Base-by-base conservation (phyloP, 2,888 invertebrate species). In the Macropis europaea region DNA sequence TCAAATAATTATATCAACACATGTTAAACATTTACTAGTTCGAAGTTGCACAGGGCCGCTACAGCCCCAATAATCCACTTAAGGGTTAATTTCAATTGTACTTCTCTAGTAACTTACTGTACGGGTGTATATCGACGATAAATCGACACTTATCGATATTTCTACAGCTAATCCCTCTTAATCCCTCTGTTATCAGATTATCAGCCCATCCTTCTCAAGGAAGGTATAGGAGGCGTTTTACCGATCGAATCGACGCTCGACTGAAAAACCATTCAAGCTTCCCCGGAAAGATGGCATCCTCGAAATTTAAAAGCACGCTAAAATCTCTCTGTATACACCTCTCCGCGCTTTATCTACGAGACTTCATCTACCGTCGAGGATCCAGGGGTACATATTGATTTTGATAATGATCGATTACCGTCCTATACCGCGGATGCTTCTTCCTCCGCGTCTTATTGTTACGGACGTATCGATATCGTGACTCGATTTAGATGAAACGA, bases 321-420 rank as follows among this genome's bases (percentile, higher is more conserved):
- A 73, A 61, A 63, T 64, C 67, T 48, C 34, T 42, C 24, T n/a
- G n/a, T n/a, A n/a, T n/a, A n/a, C 24, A 19, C 36, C 17, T 48
- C 40, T 24, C 30, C 34, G 13, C 47, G 50, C 5, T 64, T 61
- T 74, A 73, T 75, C 74, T 61, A 28, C 32, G 45, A 40, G 62
- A 26, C 53, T 53, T 53, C 62, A 78, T 78, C 78, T 61, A 48
- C 77, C 76, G 73, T 69, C 73, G 50, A 76, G 62, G 73, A 76
- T 76, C 76, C 68, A 62, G 61, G 76, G 45, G 68, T 59, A 72
- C 69, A 73, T 66, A 78, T 78, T 78, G 73, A 78, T 78, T 79
- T 71, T 73, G 80, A 78, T 78, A 78, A 66, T 63, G 60, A 76
- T 79, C 80, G 73, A 70, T 54, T 38, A 30, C 54, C 54, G 32